These are phyloP conservation scores for Serripes groenlandicus DNA, from an alignment of 2,888 invertebrate species.

Conservation along the genomic window DNA sequence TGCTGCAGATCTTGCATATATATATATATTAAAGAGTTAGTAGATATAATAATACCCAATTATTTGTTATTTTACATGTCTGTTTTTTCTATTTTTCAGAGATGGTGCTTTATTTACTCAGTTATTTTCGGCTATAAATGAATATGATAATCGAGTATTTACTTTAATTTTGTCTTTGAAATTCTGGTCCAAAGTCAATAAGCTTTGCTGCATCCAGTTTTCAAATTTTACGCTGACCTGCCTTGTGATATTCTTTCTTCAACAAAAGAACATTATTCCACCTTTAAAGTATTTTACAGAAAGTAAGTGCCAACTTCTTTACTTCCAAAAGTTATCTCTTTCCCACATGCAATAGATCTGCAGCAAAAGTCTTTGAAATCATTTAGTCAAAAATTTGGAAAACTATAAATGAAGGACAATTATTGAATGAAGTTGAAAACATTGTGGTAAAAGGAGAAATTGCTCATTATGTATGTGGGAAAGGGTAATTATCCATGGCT, in stretches of 20 bases:
- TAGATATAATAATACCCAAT: no score
- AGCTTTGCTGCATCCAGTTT: not conserved
- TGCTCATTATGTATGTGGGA: not conserved
- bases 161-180: not conserved
- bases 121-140: not conserved
- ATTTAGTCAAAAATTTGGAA: no score
- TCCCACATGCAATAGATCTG: not conserved
- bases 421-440: not conserved
- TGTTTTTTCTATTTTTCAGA: no score
- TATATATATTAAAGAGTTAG: no score
- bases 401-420: not conserved
- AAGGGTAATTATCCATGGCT: not conserved
- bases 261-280: not conserved
- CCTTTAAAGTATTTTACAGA: not conserved
- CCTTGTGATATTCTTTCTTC: not conserved
- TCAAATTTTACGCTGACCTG: conserved; percentile 9
- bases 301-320: not conserved
- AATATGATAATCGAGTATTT: not conserved
- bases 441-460: not conserved
- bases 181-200: conserved; percentile 12
- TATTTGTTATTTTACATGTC: no score
- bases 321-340: not conserved
- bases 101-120: not conserved
- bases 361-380: not conserved
- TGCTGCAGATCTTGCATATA: no score